A percentile compares a stretch with the other conserved stretches of the same genome.
phyloP scores from a whole-genome alignment of 2,888 invertebrate species.

The Eupsilia transversa region DNA sequence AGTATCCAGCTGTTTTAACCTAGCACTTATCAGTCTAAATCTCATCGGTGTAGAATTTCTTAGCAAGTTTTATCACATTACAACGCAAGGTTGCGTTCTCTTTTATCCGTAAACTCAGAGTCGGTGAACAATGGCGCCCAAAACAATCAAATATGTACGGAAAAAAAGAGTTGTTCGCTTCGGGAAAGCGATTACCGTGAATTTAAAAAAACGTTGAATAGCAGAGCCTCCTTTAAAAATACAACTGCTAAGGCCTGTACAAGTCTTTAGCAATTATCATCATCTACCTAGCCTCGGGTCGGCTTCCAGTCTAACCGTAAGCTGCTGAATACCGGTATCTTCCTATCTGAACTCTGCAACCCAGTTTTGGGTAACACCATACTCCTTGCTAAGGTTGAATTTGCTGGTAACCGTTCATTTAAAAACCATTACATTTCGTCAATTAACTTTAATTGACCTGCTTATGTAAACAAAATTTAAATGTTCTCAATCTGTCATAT shows the following conservation, averaged over 20 bases:
- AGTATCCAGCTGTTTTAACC: too few species aligned
- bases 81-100: neutral
- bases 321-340: neutral
- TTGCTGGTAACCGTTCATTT: too few species aligned
- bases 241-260: neutral
- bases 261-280: neutral
- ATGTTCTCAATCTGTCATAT: neutral
- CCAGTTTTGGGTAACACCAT: neutral
- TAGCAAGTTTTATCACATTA: neutral
- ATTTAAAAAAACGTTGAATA: conserved; percentile 18
- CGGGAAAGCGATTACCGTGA: conserved; percentile 20
- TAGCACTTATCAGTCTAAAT: too few species aligned
- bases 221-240: neutral
- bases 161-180: conserved; percentile 34
- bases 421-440: too few species aligned
- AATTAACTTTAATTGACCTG: too few species aligned
- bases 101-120: neutral
- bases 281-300: too few species aligned
- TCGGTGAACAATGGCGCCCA: conserved; percentile 17
- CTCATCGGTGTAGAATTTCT: neutral
- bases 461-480: neutral
- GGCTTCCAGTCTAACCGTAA: too few species aligned
- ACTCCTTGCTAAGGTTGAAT: rapidly evolving
- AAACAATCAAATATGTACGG: conserved; percentile 43
- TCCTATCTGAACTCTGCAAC: neutral